Conservation (phyloP, 2,113 vertebrate genomes). For the Ursus arctos region DNA sequence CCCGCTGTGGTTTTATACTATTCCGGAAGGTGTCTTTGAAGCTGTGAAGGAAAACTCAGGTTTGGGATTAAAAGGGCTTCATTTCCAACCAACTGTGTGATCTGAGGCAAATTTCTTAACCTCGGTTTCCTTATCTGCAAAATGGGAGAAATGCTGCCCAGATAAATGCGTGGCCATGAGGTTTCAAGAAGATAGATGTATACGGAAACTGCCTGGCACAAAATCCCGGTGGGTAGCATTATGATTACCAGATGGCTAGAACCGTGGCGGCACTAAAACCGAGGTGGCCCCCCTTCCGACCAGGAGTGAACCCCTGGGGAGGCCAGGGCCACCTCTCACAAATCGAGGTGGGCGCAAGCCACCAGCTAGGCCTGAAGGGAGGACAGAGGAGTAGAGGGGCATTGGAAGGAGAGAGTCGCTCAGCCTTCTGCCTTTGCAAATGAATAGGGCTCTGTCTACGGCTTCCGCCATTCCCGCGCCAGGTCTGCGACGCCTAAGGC, state of each 20-base stretch:
- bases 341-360: neutral
- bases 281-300: neutral
- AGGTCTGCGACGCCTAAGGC: slow-evolving; percentile 75
- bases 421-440: slow-evolving; percentile 65
- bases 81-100: slow-evolving; percentile 48
- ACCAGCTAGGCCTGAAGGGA: slow-evolving; percentile 49
- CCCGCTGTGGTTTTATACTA: neutral
- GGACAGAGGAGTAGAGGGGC: neutral
- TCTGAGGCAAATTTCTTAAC: slow-evolving; percentile 52
- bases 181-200: neutral
- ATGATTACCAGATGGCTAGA: slow-evolving; percentile 45
- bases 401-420: neutral
- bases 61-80: slow-evolving; percentile 55
- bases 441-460: slow-evolving; percentile 73
- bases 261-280: slow-evolving; percentile 34
- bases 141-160: slow-evolving; percentile 49
- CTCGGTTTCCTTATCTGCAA: slow-evolving; percentile 61
- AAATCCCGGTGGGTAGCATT: slow-evolving; percentile 32
- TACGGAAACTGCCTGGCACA: slow-evolving; percentile 3
- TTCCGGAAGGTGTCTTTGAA: slow-evolving; percentile 68
- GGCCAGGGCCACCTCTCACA: neutral
- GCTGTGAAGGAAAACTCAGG: slow-evolving; percentile 63
- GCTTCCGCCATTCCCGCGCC: slow-evolving; percentile 68
- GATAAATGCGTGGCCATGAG: neutral
- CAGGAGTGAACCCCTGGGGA: neutral